Conservation (phyloP, 2,888 invertebrate species). For the Sycophila texana region DNA sequence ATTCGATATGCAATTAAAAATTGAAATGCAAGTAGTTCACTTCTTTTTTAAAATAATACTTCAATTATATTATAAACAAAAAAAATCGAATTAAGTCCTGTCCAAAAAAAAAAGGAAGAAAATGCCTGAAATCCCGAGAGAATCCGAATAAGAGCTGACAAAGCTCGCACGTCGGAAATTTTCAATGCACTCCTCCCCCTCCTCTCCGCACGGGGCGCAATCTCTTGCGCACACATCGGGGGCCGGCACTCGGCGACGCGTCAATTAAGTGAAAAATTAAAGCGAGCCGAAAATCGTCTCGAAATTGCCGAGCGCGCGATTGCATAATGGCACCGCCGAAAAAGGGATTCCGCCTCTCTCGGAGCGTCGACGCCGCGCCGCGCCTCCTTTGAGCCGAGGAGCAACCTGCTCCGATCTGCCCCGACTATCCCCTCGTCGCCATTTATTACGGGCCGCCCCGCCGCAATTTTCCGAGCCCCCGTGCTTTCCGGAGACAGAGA, state of each 20-base stretch:
- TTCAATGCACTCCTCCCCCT: conserved; percentile 1
- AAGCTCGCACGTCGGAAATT: neutral
- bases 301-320: conserved; percentile 10
- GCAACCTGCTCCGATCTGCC: conserved; percentile 37
- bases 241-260: conserved; percentile 7
- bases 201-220: neutral
- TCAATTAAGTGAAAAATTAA: conserved; percentile 53
- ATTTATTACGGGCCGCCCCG: conserved; percentile 15
- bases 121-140: too few species aligned
- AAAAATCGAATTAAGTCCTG: too few species aligned
- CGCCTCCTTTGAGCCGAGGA: conserved; percentile 6
- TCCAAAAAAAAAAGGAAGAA: too few species aligned
- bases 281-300: conserved; percentile 35
- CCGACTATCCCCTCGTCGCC: neutral
- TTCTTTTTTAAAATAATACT: too few species aligned
- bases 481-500: conserved; percentile 13
- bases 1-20: too few species aligned
- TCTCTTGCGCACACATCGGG: neutral
- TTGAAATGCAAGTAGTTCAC: too few species aligned
- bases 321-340: conserved; percentile 38
- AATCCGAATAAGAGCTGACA: neutral
- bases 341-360: conserved; percentile 17
- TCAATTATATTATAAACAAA: too few species aligned
- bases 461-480: conserved; percentile 25
- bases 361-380: neutral